These are phyloP conservation scores for Serripes groenlandicus DNA, from an alignment of 2,888 invertebrate genomes.

Conservation along the genomic window DNA sequence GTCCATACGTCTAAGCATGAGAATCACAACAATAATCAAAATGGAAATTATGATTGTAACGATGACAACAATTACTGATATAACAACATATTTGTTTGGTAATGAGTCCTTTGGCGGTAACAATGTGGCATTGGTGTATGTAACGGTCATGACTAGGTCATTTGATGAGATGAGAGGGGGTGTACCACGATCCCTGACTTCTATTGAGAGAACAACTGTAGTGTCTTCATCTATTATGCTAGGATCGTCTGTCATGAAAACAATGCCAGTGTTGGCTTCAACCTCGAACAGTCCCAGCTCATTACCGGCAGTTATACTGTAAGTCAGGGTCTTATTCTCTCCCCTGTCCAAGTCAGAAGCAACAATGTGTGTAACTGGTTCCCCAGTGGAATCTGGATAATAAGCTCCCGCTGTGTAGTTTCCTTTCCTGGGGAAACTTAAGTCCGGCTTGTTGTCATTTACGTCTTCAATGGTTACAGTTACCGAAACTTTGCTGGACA, in stretches of 20 bases:
- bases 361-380: constrained; percentile 57
- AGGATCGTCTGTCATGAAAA: constrained; percentile 40
- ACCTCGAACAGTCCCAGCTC: constrained; percentile 68
- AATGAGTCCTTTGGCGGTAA: background rate
- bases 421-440: constrained; percentile 75
- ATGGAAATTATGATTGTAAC: constrained; percentile 71
- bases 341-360: constrained; percentile 69
- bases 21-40: constrained; percentile 67
- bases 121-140: constrained; percentile 67
- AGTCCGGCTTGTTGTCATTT: constrained; percentile 78
- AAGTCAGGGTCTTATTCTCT: constrained; percentile 64
- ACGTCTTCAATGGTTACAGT: constrained; percentile 72
- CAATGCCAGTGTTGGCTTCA: constrained; percentile 59
- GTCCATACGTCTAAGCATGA: constrained; percentile 69
- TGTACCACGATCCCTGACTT: constrained; percentile 49
- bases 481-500: constrained; percentile 67
- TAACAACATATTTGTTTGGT: constrained; percentile 64
- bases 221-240: constrained; percentile 51
- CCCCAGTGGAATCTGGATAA: constrained; percentile 49
- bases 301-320: constrained; percentile 62
- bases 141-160: constrained; percentile 60
- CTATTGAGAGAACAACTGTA: constrained; percentile 40
- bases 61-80: constrained; percentile 71
- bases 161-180: constrained; percentile 33
- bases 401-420: constrained; percentile 66